Evolutionary conservation across 2,888 invertebrate species (phyloP).

Genomic region (Drosophila tanythrix): DNA sequence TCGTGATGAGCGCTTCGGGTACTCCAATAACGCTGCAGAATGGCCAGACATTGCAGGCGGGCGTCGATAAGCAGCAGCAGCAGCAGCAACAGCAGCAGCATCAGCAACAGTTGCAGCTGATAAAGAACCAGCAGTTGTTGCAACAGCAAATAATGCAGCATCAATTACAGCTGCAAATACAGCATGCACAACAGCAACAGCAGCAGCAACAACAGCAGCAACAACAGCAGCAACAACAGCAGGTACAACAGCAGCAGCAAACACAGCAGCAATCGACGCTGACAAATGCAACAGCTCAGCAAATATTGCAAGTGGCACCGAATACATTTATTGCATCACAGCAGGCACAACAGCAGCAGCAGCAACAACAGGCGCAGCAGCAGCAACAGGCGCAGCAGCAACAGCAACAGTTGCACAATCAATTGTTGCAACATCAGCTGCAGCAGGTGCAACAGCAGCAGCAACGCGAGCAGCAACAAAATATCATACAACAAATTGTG

Average conservation of each 20-base stretch:
- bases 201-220: conserved; percentile 82
- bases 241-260: conserved; percentile 84
- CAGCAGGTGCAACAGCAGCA: conserved; percentile 84
- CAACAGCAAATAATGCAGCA: conserved; percentile 78
- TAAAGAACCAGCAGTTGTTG: conserved; percentile 71
- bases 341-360: conserved; percentile 83
- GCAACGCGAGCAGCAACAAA: conserved; percentile 73
- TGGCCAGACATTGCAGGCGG: conserved; percentile 82
- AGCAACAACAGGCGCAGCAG: conserved; percentile 75
- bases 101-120: conserved; percentile 80
- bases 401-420: conserved; percentile 77
- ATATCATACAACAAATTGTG: conserved; percentile 55
- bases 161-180: conserved; percentile 75
- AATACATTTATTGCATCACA: conserved; percentile 86
- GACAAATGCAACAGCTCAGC: conserved; percentile 70
- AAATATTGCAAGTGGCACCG: conserved; percentile 82
- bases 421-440: conserved; percentile 82
- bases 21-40: conserved; percentile 84
- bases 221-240: conserved; percentile 70
- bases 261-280: conserved; percentile 81
- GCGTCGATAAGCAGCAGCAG: conserved; percentile 83
- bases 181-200: conserved; percentile 82
- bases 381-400: conserved; percentile 74
- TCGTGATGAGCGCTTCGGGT: conserved; percentile 84
- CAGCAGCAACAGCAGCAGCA: conserved; percentile 80